Conservation (phyloP, 2,797 vertebrate species). For the Loris lydekkerianus region DNA sequence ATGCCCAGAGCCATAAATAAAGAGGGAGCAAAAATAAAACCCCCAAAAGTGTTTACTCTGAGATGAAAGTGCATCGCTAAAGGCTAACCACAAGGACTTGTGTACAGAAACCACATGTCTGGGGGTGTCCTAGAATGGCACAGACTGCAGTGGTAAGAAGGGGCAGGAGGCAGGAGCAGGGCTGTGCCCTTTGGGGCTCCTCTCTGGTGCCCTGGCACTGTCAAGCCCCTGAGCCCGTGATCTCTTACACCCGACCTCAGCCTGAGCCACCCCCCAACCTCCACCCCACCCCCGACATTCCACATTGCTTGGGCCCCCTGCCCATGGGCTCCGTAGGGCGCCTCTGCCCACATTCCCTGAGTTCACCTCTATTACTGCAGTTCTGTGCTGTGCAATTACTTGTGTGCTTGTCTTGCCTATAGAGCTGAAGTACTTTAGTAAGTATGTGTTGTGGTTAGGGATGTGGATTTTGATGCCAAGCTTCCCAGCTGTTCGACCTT, state of each 20-base stretch:
- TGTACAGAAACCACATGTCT: slow-evolving; percentile 76
- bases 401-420: background rate
- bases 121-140: slow-evolving; percentile 80
- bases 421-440: background rate
- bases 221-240: accelerated
- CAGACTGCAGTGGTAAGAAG: slow-evolving; percentile 58
- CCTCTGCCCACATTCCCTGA: background rate
- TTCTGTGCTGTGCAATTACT: background rate
- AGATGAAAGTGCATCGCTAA: slow-evolving; percentile 79
- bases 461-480: background rate
- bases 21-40: slow-evolving; percentile 64
- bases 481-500: background rate
- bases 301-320: accelerated
- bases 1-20: slow-evolving; percentile 57
- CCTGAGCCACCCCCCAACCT: accelerated
- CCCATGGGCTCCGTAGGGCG: accelerated
- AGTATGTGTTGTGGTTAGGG: background rate
- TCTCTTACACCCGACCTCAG: background rate
- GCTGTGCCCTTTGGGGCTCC: accelerated
- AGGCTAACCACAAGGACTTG: slow-evolving; percentile 79
- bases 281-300: background rate
- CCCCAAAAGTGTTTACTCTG: slow-evolving; percentile 80
- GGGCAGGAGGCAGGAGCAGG: background rate
- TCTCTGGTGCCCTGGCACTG: background rate
- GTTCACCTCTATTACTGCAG: background rate